Conservation (phyloP, 2,888 invertebrate species). For the Oscheius sp. region DNA sequence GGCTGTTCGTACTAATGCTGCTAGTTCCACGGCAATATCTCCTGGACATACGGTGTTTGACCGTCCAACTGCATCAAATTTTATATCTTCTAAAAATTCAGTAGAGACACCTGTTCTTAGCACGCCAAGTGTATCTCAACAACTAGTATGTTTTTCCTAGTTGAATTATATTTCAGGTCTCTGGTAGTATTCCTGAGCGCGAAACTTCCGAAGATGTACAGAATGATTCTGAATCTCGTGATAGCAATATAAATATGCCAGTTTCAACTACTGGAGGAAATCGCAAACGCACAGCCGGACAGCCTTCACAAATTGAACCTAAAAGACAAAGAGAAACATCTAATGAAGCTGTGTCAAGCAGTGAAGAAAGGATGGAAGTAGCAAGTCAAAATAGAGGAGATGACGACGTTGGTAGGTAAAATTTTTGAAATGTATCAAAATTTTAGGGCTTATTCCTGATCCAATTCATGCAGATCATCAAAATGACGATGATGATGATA, state of each 20-base stretch:
- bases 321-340: constrained; percentile 48
- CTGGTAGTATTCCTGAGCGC: neutral
- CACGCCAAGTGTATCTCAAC: neutral
- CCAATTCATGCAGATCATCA: constrained; percentile 8
- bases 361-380: constrained; percentile 31
- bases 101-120: neutral
- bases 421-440: neutral
- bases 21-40: neutral
- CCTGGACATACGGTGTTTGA: neutral
- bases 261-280: constrained; percentile 48
- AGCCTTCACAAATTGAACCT: constrained; percentile 31
- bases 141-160: neutral
- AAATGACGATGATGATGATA: constrained; percentile 20
- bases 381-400: neutral
- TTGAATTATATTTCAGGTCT: constrained; percentile 4
- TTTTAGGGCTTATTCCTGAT: constrained; percentile 2
- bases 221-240: constrained; percentile 40
- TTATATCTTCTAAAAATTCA: neutral
- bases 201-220: constrained; percentile 6
- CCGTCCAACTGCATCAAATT: neutral
- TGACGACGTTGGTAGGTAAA: neutral
- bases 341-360: constrained; percentile 49
- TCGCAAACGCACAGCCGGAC: constrained; percentile 40
- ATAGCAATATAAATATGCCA: constrained; percentile 36
- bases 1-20: too few species aligned